These are phyloP conservation scores for Muntiacus muntjak DNA, from an alignment of 2,113 vertebrate genomes.

Conservation along the genomic window DNA sequence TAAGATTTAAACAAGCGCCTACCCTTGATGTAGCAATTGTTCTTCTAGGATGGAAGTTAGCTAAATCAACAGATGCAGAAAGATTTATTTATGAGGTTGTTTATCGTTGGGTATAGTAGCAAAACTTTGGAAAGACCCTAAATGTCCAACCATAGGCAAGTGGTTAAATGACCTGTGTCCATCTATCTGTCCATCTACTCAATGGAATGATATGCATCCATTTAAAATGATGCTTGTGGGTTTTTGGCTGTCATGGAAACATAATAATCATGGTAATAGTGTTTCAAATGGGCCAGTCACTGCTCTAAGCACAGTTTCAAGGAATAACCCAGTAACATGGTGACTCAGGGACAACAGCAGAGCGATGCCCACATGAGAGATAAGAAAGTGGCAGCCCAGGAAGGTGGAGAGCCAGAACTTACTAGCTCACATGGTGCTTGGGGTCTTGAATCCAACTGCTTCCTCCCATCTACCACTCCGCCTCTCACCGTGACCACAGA, in stretches of 20 bases:
- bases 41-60: neutral
- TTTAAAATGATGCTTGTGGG: neutral
- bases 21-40: neutral
- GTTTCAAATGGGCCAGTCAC: neutral
- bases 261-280: neutral
- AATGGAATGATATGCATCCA: neutral
- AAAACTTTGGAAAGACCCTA: neutral
- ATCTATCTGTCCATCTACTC: neutral
- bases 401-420: neutral
- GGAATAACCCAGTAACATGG: neutral
- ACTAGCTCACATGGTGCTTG: rapidly evolving
- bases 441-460: neutral
- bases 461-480: neutral
- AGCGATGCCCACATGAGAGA: neutral
- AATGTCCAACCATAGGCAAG: neutral
- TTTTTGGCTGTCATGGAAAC: constrained; percentile 16
- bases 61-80: neutral
- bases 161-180: neutral
- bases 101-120: neutral
- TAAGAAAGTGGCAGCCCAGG: too few species aligned
- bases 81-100: neutral
- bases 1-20: neutral
- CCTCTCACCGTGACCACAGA: neutral
- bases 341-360: neutral
- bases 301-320: neutral